Evolutionary conservation across 1,140 invertebrate species (phyloP), one percentile per base, ranked within the genome.

Genomic region (Dysdera silvatica): DNA sequence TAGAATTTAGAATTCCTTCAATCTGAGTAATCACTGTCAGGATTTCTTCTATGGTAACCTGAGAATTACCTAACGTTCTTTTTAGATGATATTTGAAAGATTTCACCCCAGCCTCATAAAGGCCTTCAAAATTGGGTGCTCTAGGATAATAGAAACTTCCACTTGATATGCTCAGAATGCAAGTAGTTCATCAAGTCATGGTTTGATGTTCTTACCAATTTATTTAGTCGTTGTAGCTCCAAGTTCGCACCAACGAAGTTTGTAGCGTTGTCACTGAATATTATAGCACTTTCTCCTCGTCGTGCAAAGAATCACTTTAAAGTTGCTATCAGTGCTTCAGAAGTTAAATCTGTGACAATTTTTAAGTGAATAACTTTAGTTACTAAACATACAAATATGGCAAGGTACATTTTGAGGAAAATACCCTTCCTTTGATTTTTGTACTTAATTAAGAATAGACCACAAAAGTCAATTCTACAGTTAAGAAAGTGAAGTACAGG

Each of bases 61-160:
- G 47, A 49, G 23, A 4, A 26, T 28, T 24, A 33, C 57, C 43
- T 49, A 59, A 5, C 16, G 16, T 33, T 51, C 57, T 6, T 29
- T 29, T 59, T 18, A 59, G 29, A 52, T 59, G 43, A 26, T 28
- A 26, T 51, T 59, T 54, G 14, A 33, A 28, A 28, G 32, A 5
- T 26, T 57, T 57, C 7, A 57, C 35, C 5, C 48, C 33, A 40
- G 52, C 55, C 60, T 63, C 61, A 35, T 40, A 63, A 8, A 63
- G 24, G n/a, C 61, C 51, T 2, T 35, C 61, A 55, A 55, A 63
- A 55, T 57, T 33, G 24, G 61, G 52, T 37, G 61, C 57, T 43
- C 20, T 32, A 24, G 61, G 55, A n/a, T 3, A 35, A 40, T 16
- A 40, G 40, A 57, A 63, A 63, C 3, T 29, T 16, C 61, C 61